Base-by-base conservation (phyloP, 1,140 invertebrate species). In the Cecropterus lyciades region DNA sequence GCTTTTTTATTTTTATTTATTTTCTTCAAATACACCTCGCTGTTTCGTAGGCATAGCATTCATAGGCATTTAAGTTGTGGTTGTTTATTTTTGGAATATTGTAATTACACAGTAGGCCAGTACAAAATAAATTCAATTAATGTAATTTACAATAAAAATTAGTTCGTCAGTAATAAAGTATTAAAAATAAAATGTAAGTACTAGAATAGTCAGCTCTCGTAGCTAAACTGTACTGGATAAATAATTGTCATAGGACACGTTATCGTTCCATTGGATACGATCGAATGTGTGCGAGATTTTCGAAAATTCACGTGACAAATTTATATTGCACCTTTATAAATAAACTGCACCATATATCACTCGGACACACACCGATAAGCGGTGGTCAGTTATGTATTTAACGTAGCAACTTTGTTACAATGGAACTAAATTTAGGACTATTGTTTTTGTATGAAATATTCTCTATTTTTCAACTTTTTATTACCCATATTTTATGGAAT, bases 271-370 rank as follows among this genome's bases (percentile, higher is more conserved):
- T 43, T 57, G 53, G 53, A 43, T 24, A 33, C 37, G 42, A 57
- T 57, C 16, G 24, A 43, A 57, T 43, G 40, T 14, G 16, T 11
- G 24, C 13, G 52, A 55, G 40, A 57, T 57, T 57, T 42, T 13
- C 40, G 17, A 24, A 57, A 43, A 57, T 57, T 57, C 53, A 27
- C 40, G 16, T 57, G 53, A 57, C 53, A 57, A 57, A 57, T 57
- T 45, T 57, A 43, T 57, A 57, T 57, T 27, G 53, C 17, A 24
- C 53, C 33, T 37, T 57, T 27, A 57, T 57, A 57, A 57, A 57
- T 57, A 57, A 43, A 57, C 17, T 57, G 53, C 27, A 45, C 17
- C 37, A 57, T 57, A 24, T 24, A 24, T 57, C 37, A 57, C 37
- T 24, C 20, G 37, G 40, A 43, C 17, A 17, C 14, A 43, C 17